A percentile compares a stretch with the other conserved stretches of the same genome.
phyloP scores from a whole-genome alignment of 2,888 invertebrate genomes.

The Smittia sp. region DNA sequence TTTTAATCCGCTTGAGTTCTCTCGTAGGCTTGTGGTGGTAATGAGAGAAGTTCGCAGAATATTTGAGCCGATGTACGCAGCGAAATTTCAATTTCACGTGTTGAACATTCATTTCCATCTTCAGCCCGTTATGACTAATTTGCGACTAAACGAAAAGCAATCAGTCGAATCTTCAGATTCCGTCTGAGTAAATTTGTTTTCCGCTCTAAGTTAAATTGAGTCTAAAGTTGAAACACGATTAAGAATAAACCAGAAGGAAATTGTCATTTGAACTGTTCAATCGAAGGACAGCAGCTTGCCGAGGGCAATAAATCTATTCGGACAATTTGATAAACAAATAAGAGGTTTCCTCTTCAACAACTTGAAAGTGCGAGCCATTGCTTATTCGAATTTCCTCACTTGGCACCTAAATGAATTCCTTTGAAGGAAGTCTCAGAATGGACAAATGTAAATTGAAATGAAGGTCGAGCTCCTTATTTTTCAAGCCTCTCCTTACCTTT shows the following conservation, averaged over 20 bases:
- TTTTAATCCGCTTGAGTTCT: too few species aligned
- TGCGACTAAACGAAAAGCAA: too few species aligned
- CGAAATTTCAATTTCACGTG: too few species aligned
- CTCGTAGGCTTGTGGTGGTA: too few species aligned
- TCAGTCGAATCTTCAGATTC: too few species aligned
- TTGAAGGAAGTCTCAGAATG: not conserved
- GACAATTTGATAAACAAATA: not conserved
- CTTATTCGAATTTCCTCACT: not conserved
- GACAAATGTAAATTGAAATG: not conserved
- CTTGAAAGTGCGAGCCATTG: not conserved
- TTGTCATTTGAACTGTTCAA: not conserved
- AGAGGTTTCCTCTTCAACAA: not conserved
- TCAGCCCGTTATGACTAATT: too few species aligned
- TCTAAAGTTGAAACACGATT: too few species aligned
- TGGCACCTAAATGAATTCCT: not conserved
- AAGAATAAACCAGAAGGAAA: not conserved
- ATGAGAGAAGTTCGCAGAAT: too few species aligned
- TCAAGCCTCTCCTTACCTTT: not conserved
- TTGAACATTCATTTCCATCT: too few species aligned
- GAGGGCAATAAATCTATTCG: not conserved
- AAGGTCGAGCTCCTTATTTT: not conserved
- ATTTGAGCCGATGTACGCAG: too few species aligned
- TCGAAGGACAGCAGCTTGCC: not conserved
- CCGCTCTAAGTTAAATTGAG: too few species aligned
- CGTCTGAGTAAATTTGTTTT: too few species aligned